Evolutionary conservation across 2,888 invertebrate species (phyloP).

Genomic region (Vesta saturnalis): DNA sequence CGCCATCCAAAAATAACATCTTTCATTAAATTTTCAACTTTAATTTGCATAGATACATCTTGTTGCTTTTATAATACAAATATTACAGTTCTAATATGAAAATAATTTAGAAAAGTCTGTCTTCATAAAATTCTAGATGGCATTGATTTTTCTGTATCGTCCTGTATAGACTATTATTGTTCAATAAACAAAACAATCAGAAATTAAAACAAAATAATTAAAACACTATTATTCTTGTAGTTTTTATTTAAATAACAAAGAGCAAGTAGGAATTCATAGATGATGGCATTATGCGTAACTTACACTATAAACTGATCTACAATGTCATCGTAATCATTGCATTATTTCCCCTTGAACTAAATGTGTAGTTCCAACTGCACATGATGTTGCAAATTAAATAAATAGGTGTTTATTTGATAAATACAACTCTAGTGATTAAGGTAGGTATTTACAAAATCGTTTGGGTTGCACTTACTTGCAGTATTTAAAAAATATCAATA

Average conservation of each 20-base stretch:
- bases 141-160: too few species aligned
- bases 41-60: too few species aligned
- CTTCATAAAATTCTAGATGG: too few species aligned
- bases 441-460: slow-evolving; percentile 51
- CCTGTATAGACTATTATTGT: too few species aligned
- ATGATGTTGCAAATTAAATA: slow-evolving; percentile 52
- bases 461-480: slow-evolving; percentile 32
- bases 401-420: slow-evolving; percentile 51
- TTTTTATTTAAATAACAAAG: slow-evolving; percentile 53
- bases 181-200: too few species aligned
- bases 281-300: slow-evolving; percentile 51
- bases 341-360: slow-evolving; percentile 47
- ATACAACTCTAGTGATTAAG: slow-evolving; percentile 51
- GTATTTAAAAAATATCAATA: slow-evolving; percentile 24
- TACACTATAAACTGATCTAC: slow-evolving; percentile 49
- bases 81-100: too few species aligned
- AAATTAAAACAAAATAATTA: too few species aligned
- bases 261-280: slow-evolving; percentile 55
- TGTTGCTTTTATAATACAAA: too few species aligned
- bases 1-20: too few species aligned
- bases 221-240: slow-evolving; percentile 26
- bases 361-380: slow-evolving; percentile 48
- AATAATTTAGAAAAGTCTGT: too few species aligned
- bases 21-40: too few species aligned
- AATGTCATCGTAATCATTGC: slow-evolving; percentile 45